Conservation (phyloP, 1,140 invertebrate genomes). For the Trissolcus basalis region DNA sequence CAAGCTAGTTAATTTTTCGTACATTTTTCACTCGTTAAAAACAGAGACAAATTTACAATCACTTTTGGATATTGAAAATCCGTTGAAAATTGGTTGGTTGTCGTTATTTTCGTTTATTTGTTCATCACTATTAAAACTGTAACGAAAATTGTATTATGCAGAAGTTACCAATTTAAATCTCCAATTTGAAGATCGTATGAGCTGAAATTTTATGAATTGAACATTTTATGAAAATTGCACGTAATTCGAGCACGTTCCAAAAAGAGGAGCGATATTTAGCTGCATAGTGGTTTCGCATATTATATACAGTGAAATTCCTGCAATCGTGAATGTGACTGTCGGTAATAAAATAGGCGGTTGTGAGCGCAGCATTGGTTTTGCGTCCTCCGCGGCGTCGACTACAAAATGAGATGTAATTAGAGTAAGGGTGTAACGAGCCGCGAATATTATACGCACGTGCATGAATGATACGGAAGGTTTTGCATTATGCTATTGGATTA, state of each 20-base stretch:
- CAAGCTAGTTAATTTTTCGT: no score
- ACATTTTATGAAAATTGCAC: no score
- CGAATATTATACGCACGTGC: constrained; percentile 57
- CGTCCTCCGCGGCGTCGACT: constrained; percentile 34
- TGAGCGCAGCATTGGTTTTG: constrained; percentile 40
- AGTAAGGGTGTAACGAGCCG: constrained; percentile 58
- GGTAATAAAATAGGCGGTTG: constrained; percentile 40
- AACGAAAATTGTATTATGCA: no score
- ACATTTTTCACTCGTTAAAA: no score
- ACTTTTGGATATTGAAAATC: no score
- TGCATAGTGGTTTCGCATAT: not conserved
- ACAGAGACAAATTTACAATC: no score
- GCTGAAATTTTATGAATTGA: no score
- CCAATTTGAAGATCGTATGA: no score
- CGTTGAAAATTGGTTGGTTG: no score
- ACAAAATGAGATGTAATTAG: constrained; percentile 51
- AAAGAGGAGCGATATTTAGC: not conserved
- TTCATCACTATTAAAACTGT: no score
- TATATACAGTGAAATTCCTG: not conserved
- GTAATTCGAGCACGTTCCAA: not conserved
- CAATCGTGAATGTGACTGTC: constrained; percentile 2
- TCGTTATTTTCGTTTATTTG: no score
- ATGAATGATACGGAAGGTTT: constrained; percentile 52
- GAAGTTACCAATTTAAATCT: no score
- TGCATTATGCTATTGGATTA: constrained; percentile 54